Percentiles rank a stretch among this genome's conserved stretches.
phyloP scores from a whole-genome alignment of 2,797 vertebrate species.

The Ctenopoma multispine region DNA sequence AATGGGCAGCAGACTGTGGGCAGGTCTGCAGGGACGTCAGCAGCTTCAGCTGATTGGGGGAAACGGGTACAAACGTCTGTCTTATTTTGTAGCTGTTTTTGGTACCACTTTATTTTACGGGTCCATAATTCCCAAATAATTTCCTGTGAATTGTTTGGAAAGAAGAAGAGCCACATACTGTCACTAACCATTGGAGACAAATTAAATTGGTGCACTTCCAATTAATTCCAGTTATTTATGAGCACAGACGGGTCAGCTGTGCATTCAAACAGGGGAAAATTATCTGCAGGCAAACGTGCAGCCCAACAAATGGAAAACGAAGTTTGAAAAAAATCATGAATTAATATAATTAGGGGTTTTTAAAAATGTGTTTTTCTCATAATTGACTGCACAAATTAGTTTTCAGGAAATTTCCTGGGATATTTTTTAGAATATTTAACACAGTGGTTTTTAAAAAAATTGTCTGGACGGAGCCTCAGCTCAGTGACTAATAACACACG shows the following conservation, averaged over 20 bases:
- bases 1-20: slow-evolving; percentile 18
- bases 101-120: background rate
- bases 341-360: background rate
- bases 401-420: too few relatives aligned
- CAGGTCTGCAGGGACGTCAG: slow-evolving; percentile 11
- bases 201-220: slow-evolving; percentile 1
- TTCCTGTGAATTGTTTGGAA: background rate
- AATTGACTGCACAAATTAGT: background rate
- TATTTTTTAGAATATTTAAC: too few relatives aligned
- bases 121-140: background rate
- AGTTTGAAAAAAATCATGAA: background rate
- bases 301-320: background rate
- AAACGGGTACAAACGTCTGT: too few relatives aligned
- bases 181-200: background rate
- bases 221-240: slow-evolving; percentile 6
- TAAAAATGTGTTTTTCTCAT: background rate
- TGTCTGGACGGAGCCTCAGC: background rate
- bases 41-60: too few relatives aligned
- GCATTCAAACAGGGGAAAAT: background rate
- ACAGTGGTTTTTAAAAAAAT: background rate
- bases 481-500: too few relatives aligned
- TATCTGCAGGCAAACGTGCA: background rate
- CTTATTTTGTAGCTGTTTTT: too few relatives aligned
- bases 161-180: background rate
- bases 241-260: background rate